These are phyloP conservation scores for Decapterus maruadsi DNA, from an alignment of 2,797 vertebrate species.

Conservation along the genomic window DNA sequence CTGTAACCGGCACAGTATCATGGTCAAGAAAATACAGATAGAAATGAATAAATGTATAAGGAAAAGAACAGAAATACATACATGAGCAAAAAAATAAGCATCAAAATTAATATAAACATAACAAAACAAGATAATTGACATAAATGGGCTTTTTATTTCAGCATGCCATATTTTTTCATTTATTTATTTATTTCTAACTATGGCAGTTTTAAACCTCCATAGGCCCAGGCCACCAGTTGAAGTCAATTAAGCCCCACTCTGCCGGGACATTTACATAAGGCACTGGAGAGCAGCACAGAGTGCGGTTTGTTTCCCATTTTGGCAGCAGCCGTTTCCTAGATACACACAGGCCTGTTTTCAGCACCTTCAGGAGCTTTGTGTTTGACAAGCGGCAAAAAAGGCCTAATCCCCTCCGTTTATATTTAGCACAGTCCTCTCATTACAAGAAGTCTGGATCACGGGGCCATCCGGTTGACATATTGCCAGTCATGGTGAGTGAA, in stretches of 20 bases:
- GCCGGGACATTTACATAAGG: conserved; percentile 78
- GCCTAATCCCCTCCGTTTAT: conserved; percentile 67
- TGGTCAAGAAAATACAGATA: no score
- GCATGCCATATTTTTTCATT: no score
- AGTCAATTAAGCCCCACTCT: conserved; percentile 72
- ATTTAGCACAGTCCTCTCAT: conserved; percentile 71
- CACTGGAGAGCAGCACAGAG: conserved; percentile 74
- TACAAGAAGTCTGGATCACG: conserved; percentile 54
- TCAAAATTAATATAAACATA: no score
- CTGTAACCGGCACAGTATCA: no score
- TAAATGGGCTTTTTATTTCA: no score
- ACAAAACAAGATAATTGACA: no score
- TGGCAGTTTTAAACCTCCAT: no score
- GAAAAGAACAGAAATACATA: no score
- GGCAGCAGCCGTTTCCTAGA: conserved; percentile 79
- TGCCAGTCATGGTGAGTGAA: conserved; percentile 73
- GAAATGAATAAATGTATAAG: no score
- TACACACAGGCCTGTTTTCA: conserved; percentile 77
- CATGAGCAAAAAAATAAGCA: no score
- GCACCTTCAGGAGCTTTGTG: conserved; percentile 78
- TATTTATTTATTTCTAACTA: no score
- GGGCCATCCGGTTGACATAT: conserved; percentile 57
- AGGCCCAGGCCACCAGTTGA: conserved; percentile 50
- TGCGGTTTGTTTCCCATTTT: conserved; percentile 75
- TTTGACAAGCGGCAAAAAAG: conserved; percentile 69